Base-by-base conservation (phyloP, 1,140 invertebrate species). In the Saccostrea cuccullata region DNA sequence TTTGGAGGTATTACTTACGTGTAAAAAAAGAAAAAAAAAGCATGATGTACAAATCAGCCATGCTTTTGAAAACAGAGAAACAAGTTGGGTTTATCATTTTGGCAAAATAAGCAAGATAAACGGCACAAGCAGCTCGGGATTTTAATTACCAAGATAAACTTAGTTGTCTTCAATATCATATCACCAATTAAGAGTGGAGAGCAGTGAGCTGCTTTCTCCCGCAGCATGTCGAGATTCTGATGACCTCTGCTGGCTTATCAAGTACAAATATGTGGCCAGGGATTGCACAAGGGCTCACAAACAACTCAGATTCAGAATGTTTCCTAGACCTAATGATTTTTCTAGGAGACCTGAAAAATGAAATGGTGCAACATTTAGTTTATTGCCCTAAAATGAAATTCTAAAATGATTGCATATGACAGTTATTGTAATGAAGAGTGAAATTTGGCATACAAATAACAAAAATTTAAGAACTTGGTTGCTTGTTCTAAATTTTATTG, bases 61-160 rank as follows among this genome's bases (percentile, higher is more conserved):
- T 77, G 70, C 70, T 77, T 77, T 77, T 77, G 70, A 77, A 77
- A 77, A 77, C 23, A 30, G 70, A 26, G 13, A 17, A 77, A 77
- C 70, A 77, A 77, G 70, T 26, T 15, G 30, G 26, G 70, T 77
- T 77, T 77, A 77, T 77, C 70, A 77, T 77, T 77, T 77, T 77
- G 70, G 70, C 70, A 77, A 77, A 77, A 77, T 77, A 36, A 30
- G 13, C 70, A 77, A 77, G 70, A 77, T 30, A 26, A 77, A 77
- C 13, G 70, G 30, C 70, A 77, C 70, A 77, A 77, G 70, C 26
- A 36, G 26, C 30, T 77, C 70, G 4, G 30, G 70, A 30, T 77
- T 77, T 77, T 77, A 77, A 77, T 77, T 77, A 26, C 70, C 26
- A 77, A 77, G 70, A 77, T 77, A 77, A 77, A 77, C 70, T 77